phyloP scores from a whole-genome alignment of 2,888 invertebrate genomes.

The Meliscaeva auricollis region DNA sequence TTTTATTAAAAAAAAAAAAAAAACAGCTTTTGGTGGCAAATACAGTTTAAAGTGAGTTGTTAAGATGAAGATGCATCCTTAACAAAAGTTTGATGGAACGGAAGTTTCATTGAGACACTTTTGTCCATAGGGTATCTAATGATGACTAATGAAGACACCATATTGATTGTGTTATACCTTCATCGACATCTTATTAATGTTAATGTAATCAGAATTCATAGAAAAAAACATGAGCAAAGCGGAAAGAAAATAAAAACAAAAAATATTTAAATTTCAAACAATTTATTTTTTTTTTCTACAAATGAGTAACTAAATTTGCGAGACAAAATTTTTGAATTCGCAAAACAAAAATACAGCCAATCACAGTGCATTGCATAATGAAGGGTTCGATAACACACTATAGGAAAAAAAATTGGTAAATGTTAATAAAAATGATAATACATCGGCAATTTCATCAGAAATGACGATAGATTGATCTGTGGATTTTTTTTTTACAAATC shows the following conservation, averaged over 20 bases:
- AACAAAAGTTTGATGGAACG: not conserved
- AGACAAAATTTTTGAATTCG: no score
- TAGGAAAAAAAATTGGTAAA: not conserved
- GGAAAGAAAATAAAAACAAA: slow-evolving; percentile 1
- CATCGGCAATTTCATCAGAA: not conserved
- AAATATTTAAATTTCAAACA: not conserved
- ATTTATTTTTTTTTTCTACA: not conserved
- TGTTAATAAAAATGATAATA: not conserved
- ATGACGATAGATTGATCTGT: not conserved
- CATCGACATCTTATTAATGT: no score
- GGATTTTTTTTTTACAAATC: not conserved
- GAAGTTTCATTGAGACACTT: slow-evolving; percentile 11
- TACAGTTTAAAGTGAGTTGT: no score
- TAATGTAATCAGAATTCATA: no score
- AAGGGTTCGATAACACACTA: slow-evolving; percentile 3
- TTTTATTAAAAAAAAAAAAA: no score
- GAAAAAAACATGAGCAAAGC: not conserved
- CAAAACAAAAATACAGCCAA: no score
- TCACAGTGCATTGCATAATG: not conserved
- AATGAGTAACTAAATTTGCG: no score
- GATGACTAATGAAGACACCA: slow-evolving; percentile 20
- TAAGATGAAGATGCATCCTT: slow-evolving; percentile 12
- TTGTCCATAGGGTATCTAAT: slow-evolving; percentile 12
- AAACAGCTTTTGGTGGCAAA: no score
- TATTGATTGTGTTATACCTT: not conserved